Percentiles rank a stretch among this genome's conserved stretches.
phyloP scores from a whole-genome alignment of 2,113 vertebrate genomes.

The Anhinga rufa region DNA sequence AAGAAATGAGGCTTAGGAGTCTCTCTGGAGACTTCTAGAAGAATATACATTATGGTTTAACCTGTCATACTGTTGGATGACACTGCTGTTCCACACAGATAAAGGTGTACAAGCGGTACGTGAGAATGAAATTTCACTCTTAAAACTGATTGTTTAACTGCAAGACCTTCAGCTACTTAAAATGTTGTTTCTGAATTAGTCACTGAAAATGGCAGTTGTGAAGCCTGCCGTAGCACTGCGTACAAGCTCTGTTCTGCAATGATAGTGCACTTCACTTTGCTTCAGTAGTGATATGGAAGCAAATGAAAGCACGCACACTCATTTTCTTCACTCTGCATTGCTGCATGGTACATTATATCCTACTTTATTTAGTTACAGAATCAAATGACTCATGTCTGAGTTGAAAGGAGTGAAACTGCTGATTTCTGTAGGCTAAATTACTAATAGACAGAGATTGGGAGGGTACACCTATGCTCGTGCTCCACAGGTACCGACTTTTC shows the following conservation, averaged over 20 bases:
- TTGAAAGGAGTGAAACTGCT: not conserved
- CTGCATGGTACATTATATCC: not conserved
- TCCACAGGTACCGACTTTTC: not conserved
- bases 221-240: not conserved
- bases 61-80: not conserved
- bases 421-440: not conserved
- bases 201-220: not conserved
- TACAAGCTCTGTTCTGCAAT: not conserved
- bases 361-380: not conserved
- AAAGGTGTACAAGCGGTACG: not conserved
- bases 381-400: not conserved
- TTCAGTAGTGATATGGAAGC: not conserved
- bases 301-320: not conserved
- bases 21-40: not conserved
- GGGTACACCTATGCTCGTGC: not conserved
- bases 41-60: not conserved
- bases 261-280: not conserved
- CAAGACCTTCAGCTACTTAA: not conserved
- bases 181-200: not conserved
- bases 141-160: not conserved
- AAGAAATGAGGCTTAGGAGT: not conserved
- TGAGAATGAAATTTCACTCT: not conserved
- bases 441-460: not conserved
- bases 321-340: not conserved
- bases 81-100: conserved; percentile 20